A percentile compares a stretch with the other conserved stretches of the same genome.
Conservation (phyloP, 2,888 invertebrate species). For the Tenthredo notha region DNA sequence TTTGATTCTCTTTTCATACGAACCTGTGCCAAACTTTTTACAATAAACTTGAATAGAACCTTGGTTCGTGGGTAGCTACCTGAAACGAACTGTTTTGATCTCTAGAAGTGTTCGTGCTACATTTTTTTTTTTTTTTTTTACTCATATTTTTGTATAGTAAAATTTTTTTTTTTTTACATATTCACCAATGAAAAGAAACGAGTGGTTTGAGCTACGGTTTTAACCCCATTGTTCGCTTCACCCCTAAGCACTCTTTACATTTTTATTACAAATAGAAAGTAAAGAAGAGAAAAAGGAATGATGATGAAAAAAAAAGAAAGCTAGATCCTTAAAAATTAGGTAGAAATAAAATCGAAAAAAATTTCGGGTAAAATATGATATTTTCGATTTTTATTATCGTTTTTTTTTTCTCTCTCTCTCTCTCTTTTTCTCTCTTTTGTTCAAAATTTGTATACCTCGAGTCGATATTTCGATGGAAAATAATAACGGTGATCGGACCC, state of each 20-base stretch:
- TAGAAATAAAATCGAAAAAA: not conserved
- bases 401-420: not conserved
- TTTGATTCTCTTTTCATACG: not conserved
- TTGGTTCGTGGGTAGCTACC: not conserved
- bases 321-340: not conserved
- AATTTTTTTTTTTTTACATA: not conserved
- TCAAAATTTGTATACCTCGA: not conserved
- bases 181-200: not conserved
- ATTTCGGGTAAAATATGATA: not conserved
- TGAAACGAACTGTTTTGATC: conserved; percentile 22
- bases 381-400: not conserved
- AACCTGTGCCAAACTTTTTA: not conserved
- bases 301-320: not conserved
- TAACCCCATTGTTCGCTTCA: not conserved
- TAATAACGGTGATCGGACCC: not conserved
- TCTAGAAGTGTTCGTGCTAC: not conserved
- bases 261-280: not conserved
- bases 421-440: too few species aligned
- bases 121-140: not conserved
- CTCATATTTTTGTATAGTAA: not conserved
- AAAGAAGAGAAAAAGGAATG: not conserved
- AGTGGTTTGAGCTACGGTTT: not conserved
- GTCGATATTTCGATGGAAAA: not conserved
- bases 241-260: not conserved
- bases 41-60: not conserved